Evolutionary conservation across 2,888 invertebrate genomes (phyloP).

Genomic region (Acanthosoma haemorrhoidale): DNA sequence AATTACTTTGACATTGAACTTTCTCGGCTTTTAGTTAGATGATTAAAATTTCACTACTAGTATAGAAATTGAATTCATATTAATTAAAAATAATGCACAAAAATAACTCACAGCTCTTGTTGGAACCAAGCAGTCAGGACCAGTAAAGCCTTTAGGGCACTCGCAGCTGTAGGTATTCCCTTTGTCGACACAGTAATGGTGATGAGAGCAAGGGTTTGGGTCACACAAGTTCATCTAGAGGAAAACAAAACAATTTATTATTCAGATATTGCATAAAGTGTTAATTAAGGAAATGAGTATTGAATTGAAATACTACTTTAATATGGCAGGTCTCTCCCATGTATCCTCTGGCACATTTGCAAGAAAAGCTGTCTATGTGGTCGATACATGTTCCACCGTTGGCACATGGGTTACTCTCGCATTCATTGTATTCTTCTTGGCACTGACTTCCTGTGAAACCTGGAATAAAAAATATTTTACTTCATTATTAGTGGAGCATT

Average conservation of each 20-base stretch:
- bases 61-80: too few relatives aligned
- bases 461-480: too few relatives aligned
- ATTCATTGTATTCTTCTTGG: constrained; percentile 70
- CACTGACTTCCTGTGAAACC: constrained; percentile 69
- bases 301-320: too few relatives aligned
- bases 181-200: constrained; percentile 64
- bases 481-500: too few relatives aligned
- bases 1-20: too few relatives aligned
- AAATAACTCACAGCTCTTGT: constrained; percentile 56
- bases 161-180: constrained; percentile 70
- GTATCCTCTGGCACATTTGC: constrained; percentile 64
- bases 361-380: constrained; percentile 62
- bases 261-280: background rate
- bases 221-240: constrained; percentile 48
- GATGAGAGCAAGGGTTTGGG: constrained; percentile 63
- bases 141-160: constrained; percentile 64
- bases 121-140: constrained; percentile 62
- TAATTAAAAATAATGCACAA: background rate
- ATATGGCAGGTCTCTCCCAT: constrained; percentile 64
- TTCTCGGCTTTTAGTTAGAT: too few relatives aligned
- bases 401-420: constrained; percentile 67
- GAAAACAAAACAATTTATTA: background rate
- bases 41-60: too few relatives aligned
- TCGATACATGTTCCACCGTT: constrained; percentile 71
- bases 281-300: too few relatives aligned